Percentiles rank a stretch among this genome's conserved stretches.
Evolutionary conservation across 2,113 vertebrate genomes (phyloP).

Genomic region (Nycticryphes semicollaris): DNA sequence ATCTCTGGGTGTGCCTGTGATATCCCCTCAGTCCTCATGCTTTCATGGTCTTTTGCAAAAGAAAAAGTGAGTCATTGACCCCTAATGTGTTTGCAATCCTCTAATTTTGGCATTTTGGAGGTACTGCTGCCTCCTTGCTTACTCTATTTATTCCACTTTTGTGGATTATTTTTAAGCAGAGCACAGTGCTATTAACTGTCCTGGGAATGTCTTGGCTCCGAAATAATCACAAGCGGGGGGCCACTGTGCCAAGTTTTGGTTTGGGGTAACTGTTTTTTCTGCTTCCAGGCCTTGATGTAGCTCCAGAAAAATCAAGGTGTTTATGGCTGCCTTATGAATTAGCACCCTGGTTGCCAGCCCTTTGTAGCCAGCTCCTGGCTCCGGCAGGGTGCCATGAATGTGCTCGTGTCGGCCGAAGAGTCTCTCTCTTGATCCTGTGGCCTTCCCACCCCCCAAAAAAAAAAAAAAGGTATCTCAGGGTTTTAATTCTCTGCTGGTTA

Average conservation of each 20-base stretch:
- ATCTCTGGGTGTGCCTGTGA: background rate
- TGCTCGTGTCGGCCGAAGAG: background rate
- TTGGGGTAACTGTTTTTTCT: slow-evolving; percentile 58
- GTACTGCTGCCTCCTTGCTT: background rate
- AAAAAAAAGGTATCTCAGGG: too few species aligned
- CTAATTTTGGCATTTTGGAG: background rate
- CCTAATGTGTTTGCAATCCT: fast-evolving
- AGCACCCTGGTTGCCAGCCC: slow-evolving; percentile 17
- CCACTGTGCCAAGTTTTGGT: slow-evolving; percentile 17
- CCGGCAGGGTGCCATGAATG: background rate
- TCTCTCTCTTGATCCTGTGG: background rate
- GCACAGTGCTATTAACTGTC: background rate
- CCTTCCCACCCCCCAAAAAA: background rate
- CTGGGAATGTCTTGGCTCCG: slow-evolving; percentile 29
- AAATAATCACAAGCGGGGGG: background rate
- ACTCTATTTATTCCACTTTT: background rate
- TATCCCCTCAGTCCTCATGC: background rate
- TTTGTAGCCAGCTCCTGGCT: background rate
- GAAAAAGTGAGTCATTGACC: background rate
- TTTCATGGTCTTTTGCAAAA: background rate
- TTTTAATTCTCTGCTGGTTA: background rate
- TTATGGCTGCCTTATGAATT: slow-evolving; percentile 38
- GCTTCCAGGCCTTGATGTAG: slow-evolving; percentile 64
- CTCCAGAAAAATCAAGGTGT: slow-evolving; percentile 46
- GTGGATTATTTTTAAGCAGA: background rate